Percentiles rank a stretch among this genome's conserved stretches.
These are phyloP conservation scores for Caenorhabditis plicata DNA, from an alignment of 2,888 invertebrate species.

Conservation along the genomic window DNA sequence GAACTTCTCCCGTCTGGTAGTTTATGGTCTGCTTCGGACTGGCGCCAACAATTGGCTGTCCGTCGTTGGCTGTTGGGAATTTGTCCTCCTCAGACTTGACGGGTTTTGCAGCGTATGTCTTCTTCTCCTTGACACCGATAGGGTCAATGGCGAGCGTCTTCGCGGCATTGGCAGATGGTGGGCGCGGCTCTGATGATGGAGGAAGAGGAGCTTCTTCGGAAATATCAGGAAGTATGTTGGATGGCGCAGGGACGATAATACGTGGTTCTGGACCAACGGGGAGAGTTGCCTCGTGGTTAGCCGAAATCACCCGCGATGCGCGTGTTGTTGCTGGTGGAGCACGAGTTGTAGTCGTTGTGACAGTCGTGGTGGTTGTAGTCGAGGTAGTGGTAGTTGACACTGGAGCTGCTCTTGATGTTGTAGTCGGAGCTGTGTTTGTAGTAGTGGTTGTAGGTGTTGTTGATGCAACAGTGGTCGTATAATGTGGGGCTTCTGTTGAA, in stretches of 20 bases:
- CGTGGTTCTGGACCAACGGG: not conserved
- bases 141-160: slow-evolving; percentile 29
- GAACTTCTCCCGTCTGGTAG: slow-evolving; percentile 49
- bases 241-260: not conserved
- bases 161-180: slow-evolving; percentile 35
- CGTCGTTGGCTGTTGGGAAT: slow-evolving; percentile 35
- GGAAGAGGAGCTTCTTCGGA: slow-evolving; percentile 10
- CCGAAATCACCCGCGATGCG: too few relatives aligned
- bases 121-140: slow-evolving; percentile 4
- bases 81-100: slow-evolving; percentile 18
- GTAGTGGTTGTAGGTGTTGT: slow-evolving; percentile 1
- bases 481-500: slow-evolving; percentile 7
- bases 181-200: slow-evolving; percentile 31
- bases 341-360: not conserved
- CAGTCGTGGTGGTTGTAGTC: not conserved
- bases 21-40: slow-evolving; percentile 54
- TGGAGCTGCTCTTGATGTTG: slow-evolving; percentile 5
- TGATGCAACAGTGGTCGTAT: slow-evolving; percentile 1
- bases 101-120: slow-evolving; percentile 42
- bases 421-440: slow-evolving; percentile 2
- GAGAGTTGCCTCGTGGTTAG: not conserved
- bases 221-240: not conserved
- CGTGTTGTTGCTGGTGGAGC: too few relatives aligned
- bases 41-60: slow-evolving; percentile 50
- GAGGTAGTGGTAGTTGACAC: too few relatives aligned